Conservation (phyloP, 2,797 vertebrate genomes). For the Synaphobranchus kaupii region DNA sequence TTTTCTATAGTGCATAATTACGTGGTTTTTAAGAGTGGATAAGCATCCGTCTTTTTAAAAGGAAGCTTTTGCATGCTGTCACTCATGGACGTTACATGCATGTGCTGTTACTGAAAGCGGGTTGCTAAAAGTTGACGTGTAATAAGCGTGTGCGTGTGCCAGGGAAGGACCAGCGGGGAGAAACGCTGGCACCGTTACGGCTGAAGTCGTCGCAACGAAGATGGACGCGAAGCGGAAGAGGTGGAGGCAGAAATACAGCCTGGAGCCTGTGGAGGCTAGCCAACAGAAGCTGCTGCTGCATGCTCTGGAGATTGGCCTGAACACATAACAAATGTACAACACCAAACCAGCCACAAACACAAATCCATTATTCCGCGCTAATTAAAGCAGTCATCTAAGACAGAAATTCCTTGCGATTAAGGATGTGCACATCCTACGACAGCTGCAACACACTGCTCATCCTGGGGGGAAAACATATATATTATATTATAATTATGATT, state of each 20-base stretch:
- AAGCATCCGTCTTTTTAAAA: neutral
- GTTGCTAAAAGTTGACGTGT: neutral
- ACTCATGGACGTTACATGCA: neutral
- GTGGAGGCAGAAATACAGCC: neutral
- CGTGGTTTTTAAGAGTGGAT: neutral
- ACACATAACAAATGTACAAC: neutral
- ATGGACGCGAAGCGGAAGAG: neutral
- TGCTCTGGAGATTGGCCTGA: no score
- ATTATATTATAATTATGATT: neutral
- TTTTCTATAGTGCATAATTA: neutral
- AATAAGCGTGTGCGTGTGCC: neutral
- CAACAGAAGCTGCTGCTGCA: no score
- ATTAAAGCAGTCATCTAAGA: neutral
- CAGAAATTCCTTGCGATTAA: neutral
- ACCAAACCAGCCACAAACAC: slow-evolving; percentile 5
- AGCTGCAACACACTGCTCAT: neutral
- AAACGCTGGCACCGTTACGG: neutral
- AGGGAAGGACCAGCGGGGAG: neutral
- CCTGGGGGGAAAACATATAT: neutral
- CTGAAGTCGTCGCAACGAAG: neutral
- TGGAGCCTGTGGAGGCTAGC: neutral
- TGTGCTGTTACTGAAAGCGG: neutral
- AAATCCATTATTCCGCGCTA: neutral
- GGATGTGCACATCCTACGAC: neutral
- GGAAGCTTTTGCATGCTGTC: neutral